Conservation (phyloP, 2,113 vertebrate genomes). For the Eonycteris spelaea region DNA sequence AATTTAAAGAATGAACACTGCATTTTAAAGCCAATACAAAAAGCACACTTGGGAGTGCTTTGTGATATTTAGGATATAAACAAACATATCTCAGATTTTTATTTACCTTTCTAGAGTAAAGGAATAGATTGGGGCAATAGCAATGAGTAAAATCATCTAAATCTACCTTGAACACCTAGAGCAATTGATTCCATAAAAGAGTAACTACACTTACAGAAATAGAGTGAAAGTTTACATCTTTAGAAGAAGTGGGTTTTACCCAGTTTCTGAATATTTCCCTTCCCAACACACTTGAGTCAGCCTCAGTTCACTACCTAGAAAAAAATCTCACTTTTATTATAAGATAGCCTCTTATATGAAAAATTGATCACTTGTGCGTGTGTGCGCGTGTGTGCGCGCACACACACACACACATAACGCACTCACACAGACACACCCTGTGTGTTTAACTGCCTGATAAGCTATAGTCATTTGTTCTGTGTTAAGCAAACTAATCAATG, state of each 20-base stretch:
- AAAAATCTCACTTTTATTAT: background rate
- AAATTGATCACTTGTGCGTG: background rate
- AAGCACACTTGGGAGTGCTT: too few relatives aligned
- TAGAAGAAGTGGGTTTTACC: background rate
- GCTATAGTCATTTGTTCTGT: background rate
- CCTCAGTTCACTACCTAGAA: too few relatives aligned
- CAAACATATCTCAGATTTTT: background rate
- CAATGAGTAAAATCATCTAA: background rate
- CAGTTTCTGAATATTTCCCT: background rate
- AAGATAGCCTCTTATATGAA: background rate
- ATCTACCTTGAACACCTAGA: constrained; percentile 31
- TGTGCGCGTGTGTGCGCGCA: accelerated
- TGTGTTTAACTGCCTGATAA: background rate
- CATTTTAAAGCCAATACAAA: background rate
- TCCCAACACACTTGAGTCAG: background rate
- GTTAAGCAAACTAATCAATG: background rate
- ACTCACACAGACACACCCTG: accelerated
- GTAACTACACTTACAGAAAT: background rate
- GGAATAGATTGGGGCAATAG: background rate
- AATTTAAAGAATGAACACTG: background rate
- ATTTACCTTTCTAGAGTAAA: background rate
- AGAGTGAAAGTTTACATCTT: background rate
- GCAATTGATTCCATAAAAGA: background rate
- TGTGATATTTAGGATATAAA: background rate
- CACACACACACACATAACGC: accelerated